Evolutionary conservation across 1,140 invertebrate genomes (phyloP).

Genomic region (Batillaria attramentaria): DNA sequence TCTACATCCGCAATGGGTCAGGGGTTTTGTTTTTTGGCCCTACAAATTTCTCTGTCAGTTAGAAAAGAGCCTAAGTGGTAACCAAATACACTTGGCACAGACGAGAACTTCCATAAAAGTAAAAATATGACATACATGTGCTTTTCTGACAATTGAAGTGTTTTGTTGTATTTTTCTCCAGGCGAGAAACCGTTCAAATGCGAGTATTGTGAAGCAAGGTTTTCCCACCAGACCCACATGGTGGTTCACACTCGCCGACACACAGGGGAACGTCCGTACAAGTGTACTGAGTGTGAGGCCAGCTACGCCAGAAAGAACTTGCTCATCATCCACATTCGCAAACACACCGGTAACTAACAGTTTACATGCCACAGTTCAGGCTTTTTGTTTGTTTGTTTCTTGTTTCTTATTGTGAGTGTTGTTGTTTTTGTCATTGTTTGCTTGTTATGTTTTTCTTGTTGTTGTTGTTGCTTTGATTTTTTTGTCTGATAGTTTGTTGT

Average conservation of each 20-base stretch:
- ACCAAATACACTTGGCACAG: too few relatives aligned
- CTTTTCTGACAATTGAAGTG: too few relatives aligned
- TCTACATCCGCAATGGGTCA: too few relatives aligned
- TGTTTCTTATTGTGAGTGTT: background rate
- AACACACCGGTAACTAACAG: constrained; percentile 20
- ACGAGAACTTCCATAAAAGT: too few relatives aligned
- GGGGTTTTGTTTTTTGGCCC: too few relatives aligned
- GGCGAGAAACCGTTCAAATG: constrained; percentile 26
- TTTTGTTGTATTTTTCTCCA: too few relatives aligned
- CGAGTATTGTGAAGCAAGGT: constrained; percentile 17
- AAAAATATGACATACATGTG: background rate
- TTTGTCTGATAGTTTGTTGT: background rate
- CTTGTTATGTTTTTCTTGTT: too few relatives aligned
- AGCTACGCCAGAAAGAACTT: constrained; percentile 29
- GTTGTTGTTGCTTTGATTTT: background rate
- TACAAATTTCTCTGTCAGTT: too few relatives aligned
- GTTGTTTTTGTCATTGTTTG: too few relatives aligned
- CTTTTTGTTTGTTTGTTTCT: background rate
- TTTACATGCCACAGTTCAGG: background rate
- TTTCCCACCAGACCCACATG: constrained; percentile 31
- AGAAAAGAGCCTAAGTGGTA: too few relatives aligned
- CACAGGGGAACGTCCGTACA: constrained; percentile 27
- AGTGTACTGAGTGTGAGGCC: constrained; percentile 20
- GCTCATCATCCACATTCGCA: constrained; percentile 20
- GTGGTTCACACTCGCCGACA: constrained; percentile 29